Evolutionary conservation across 2,113 vertebrate genomes (phyloP), one percentile per base, ranked within the genome.

Genomic region (Dinomys branickii): DNA sequence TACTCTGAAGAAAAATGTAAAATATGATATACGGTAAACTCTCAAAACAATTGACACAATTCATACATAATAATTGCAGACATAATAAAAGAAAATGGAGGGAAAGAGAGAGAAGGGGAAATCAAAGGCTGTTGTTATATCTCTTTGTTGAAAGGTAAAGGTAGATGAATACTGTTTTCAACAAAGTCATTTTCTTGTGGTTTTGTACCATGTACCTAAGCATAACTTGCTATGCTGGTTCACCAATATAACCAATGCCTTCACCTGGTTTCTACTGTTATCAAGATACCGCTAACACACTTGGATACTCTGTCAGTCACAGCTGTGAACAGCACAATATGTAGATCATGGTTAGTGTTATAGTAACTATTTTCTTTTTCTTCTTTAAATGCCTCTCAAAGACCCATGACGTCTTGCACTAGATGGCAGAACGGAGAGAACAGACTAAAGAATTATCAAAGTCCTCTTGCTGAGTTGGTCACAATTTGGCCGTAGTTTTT

Each of bases 371-470:
- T 93, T 78, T 85, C 38, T 85, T 78, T 30, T 92, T 90, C 11
- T 81, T 75, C 47, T 30, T 83, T 85, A 93, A 95, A 75, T 82
- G 81, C 41, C 38, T 91, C n/a, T 63, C 81, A 85, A 95, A 93
- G 11, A 90, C 24, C 56, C 41, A 84, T 30, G 7, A 10, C 44
- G 5, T 65, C 28, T 94, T 89, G 6, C 8, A 19, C 38, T 50
- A 87, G 44, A 47, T 93, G 83, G 33, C 35, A 87, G 50, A 71
- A 59, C 38, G 73, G 69, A 61, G 28, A n/a, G 1, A 84, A 33
- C 11, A 52, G 84, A 58, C 2, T 5, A 61, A 82, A 33, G 35
- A 86, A 90, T 28, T n/a, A 77, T 47, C 7, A 47, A 1, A 63
- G 8, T 86, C 56, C 1, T 83, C 38, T 82, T 83, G n/a, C 10